Conservation (phyloP, 2,888 invertebrate genomes). For the Chrysina gloriosa region DNA sequence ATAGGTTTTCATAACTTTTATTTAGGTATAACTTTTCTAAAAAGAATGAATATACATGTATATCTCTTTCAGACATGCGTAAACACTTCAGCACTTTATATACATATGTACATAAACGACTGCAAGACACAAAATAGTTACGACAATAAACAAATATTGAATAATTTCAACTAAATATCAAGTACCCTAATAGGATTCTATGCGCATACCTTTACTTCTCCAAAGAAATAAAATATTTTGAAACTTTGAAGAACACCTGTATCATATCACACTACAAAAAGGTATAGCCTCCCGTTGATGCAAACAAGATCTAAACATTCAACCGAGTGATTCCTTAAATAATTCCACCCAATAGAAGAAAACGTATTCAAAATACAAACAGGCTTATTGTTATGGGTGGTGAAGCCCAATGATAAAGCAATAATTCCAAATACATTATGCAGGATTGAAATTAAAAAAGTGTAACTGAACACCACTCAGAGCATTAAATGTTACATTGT, state of each 20-base stretch:
- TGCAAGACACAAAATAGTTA: background rate
- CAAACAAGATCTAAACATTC: slow-evolving; percentile 12
- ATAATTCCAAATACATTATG: slow-evolving; percentile 46
- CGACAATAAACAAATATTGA: slow-evolving; percentile 14
- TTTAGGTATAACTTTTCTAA: too few species aligned
- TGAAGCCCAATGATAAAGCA: slow-evolving; percentile 45
- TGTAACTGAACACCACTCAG: slow-evolving; percentile 34
- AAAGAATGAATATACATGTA: too few species aligned
- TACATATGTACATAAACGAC: too few species aligned
- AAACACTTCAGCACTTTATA: too few species aligned
- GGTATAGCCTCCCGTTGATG: background rate
- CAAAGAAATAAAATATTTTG: background rate
- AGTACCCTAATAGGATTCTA: background rate
- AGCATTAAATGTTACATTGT: slow-evolving; percentile 35
- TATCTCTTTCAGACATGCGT: too few species aligned
- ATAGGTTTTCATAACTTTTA: too few species aligned
- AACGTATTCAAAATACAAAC: slow-evolving; percentile 42
- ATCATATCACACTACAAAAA: background rate
- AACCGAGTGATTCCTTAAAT: slow-evolving; percentile 35
- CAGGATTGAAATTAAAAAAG: slow-evolving; percentile 47
- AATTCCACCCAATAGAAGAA: slow-evolving; percentile 41
- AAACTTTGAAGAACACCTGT: slow-evolving; percentile 8
- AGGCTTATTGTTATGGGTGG: slow-evolving; percentile 39
- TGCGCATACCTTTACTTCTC: background rate
- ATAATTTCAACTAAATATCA: background rate